Base-by-base conservation (phyloP, 2,797 vertebrate species). In the Gymnoscopelus microlampas region DNA sequence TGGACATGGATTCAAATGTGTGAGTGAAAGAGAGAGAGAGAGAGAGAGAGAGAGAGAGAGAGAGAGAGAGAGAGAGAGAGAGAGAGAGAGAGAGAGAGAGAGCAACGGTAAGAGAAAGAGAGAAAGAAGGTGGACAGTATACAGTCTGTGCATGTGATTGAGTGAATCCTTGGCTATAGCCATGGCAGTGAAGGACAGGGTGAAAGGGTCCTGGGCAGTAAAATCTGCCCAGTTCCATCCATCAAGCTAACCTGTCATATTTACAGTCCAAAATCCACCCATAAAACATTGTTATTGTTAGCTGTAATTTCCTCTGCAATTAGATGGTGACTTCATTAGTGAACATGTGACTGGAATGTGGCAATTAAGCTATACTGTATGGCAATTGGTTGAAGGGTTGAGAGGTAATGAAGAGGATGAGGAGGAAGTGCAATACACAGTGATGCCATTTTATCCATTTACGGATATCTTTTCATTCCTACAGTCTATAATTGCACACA, bases 221-320 rank as follows among this genome's bases (percentile, higher is more conserved):
- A 92, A 91, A 86, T 49, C 12, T 59, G 63, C 73, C 72, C 68
- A 53, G 63, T 79, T 70, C 74, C 35, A 89, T 93, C 74, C 50
- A 78, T 93, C 89, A 91, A 51, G 24, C 61, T 70, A 74, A 85
- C 70, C 69, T 88, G 88, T 91, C 92, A 92, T 90, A 91, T 90
- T 85, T 90, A 87, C 83, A 80, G 88, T 84, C 74, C 79, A 68
- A 91, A 87, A 88, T 83, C 66, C 67, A 66, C 39, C 85, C 87
- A 90, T 91, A 91, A 93, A 93, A 88, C 85, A 88, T 70, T 73
- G 86, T 91, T 90, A 92, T 86, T 88, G 88, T 90, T 85, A 84
- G 80, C 80, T 71, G 78, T 84, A 80, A 88, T 90, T 93, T 92
- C 84, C 77, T 63, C 63, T 54, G 87, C 91, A 92, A 90, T 94